Evolutionary conservation across 2,888 invertebrate species (phyloP).

Genomic region (Lycocerus yunnanus): DNA sequence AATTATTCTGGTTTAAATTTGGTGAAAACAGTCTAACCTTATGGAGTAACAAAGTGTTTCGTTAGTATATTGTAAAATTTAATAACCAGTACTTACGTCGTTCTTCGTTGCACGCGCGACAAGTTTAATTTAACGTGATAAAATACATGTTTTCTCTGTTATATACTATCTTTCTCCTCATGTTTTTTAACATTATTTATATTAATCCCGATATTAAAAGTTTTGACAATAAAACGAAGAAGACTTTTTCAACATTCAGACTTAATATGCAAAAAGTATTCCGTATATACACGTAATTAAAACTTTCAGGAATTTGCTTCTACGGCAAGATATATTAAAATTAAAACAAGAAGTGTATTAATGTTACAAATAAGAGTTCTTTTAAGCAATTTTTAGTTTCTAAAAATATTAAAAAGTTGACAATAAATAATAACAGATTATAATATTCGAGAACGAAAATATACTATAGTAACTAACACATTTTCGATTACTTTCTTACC

Average conservation of each 20-base stretch:
- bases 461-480: neutral
- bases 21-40: neutral
- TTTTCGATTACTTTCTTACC: neutral
- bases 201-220: too few relatives aligned
- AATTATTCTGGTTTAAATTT: neutral
- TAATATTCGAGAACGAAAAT: too few relatives aligned
- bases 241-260: too few relatives aligned
- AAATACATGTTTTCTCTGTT: neutral
- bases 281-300: too few relatives aligned
- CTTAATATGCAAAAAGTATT: too few relatives aligned
- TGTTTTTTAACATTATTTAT: neutral
- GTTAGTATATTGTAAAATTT: neutral
- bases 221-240: too few relatives aligned
- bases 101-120: neutral
- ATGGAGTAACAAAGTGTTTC: neutral
- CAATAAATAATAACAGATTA: neutral
- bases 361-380: too few relatives aligned
- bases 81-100: neutral
- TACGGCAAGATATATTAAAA: too few relatives aligned
- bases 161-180: neutral
- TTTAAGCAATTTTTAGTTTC: neutral
- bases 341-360: too few relatives aligned
- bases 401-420: neutral
- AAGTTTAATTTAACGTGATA: neutral
- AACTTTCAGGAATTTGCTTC: neutral